Evolutionary conservation across 2,797 vertebrate genomes (phyloP).

Genomic region (Epinephelus coioides): DNA sequence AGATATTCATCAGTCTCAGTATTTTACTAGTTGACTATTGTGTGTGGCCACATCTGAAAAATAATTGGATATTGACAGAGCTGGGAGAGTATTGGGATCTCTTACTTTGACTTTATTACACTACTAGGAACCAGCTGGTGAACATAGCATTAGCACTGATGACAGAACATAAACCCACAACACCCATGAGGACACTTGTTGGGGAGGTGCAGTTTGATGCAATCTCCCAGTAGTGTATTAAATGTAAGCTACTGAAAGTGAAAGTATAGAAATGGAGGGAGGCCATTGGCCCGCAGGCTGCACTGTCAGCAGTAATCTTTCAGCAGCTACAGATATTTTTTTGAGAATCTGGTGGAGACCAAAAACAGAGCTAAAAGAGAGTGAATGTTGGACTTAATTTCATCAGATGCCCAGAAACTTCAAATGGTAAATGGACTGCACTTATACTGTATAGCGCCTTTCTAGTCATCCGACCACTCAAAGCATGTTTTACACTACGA

Average conservation of each 20-base stretch:
- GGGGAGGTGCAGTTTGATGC: too few relatives aligned
- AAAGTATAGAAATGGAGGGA: too few relatives aligned
- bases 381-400: background rate
- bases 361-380: background rate
- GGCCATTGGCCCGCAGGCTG: too few relatives aligned
- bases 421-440: background rate
- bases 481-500: too few relatives aligned
- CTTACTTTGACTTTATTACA: background rate
- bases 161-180: too few relatives aligned
- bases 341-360: background rate
- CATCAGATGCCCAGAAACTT: background rate
- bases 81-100: background rate
- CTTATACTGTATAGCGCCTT: background rate
- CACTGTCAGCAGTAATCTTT: background rate
- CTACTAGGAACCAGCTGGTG: background rate
- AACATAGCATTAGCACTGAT: too few relatives aligned
- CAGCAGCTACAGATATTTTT: background rate
- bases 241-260: too few relatives aligned
- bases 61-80: background rate
- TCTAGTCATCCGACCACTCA: too few relatives aligned
- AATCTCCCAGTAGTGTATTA: too few relatives aligned
- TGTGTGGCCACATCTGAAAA: slow-evolving; percentile 1
- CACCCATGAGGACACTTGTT: too few relatives aligned
- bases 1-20: background rate
- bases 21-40: slow-evolving; percentile 2